These are phyloP conservation scores for Aplocera efformata DNA, from an alignment of 2,888 invertebrate genomes.

Conservation along the genomic window DNA sequence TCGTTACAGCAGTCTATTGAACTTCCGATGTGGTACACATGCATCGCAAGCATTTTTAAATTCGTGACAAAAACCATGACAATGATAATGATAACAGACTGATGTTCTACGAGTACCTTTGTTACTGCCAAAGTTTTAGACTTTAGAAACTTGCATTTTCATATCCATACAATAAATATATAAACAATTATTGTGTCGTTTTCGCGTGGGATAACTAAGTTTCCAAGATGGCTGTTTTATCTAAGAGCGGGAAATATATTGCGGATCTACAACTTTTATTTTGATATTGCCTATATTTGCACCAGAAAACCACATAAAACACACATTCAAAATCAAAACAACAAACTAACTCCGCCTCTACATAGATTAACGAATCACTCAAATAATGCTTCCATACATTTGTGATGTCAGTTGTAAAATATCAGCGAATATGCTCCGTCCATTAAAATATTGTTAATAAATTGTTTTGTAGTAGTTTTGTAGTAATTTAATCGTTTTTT, in stretches of 20 bases:
- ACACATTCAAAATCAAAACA: background rate
- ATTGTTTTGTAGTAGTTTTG: conserved; percentile 19
- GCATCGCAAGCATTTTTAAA: conserved; percentile 6
- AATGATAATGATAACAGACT: conserved; percentile 44
- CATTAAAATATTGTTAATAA: conserved; percentile 46
- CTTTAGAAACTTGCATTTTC: conserved; percentile 33
- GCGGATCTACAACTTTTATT: background rate
- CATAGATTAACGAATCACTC: conserved; percentile 7
- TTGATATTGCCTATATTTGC: conserved; percentile 1
- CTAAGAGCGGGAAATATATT: conserved; percentile 1
- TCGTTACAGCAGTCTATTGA: conserved; percentile 57
- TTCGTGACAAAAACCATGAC: conserved; percentile 27
- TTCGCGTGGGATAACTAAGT: conserved; percentile 4
- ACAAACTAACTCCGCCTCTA: conserved; percentile 1
- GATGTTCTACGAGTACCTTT: conserved; percentile 64
- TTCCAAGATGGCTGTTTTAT: conserved; percentile 1
- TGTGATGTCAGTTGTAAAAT: conserved; percentile 42
- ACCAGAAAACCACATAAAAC: too few species aligned
- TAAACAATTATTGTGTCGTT: conserved; percentile 10
- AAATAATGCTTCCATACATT: conserved; percentile 35
- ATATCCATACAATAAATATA: conserved; percentile 13
- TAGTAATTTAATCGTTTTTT: conserved; percentile 17
- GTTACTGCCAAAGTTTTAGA: conserved; percentile 72
- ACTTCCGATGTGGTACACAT: conserved; percentile 29
- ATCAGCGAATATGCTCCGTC: conserved; percentile 71